Conservation (phyloP, 2,113 vertebrate genomes). For the Nothobranchius furzeri region DNA sequence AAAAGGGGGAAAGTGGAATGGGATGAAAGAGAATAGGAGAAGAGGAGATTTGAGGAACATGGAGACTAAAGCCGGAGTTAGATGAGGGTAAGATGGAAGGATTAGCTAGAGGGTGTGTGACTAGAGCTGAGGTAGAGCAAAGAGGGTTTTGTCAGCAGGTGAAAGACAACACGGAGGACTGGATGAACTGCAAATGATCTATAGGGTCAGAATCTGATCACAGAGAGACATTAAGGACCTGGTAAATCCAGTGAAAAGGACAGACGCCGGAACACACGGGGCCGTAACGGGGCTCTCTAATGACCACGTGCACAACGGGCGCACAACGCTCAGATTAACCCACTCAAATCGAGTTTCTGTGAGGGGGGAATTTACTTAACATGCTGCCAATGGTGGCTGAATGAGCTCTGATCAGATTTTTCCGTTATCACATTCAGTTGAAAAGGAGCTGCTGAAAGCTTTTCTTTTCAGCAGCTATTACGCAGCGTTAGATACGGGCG, state of each 20-base stretch:
- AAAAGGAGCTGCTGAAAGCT: slow-evolving; percentile 73
- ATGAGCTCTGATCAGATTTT: slow-evolving; percentile 74
- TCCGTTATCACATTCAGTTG: slow-evolving; percentile 73
- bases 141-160: slow-evolving; percentile 63
- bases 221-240: slow-evolving; percentile 21
- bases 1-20: not conserved
- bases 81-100: slow-evolving; percentile 53
- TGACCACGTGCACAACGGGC: slow-evolving; percentile 41
- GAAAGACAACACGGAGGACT: slow-evolving; percentile 54
- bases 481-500: slow-evolving; percentile 60
- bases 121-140: slow-evolving; percentile 31
- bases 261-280: slow-evolving; percentile 33
- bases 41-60: slow-evolving; percentile 51
- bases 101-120: slow-evolving; percentile 45
- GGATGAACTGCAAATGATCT: slow-evolving; percentile 51
- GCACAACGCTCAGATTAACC: slow-evolving; percentile 68
- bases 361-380: slow-evolving; percentile 76
- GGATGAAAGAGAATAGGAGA: slow-evolving; percentile 29
- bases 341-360: slow-evolving; percentile 72
- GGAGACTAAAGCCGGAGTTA: slow-evolving; percentile 33
- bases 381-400: slow-evolving; percentile 66
- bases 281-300: slow-evolving; percentile 38
- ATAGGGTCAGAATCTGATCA: slow-evolving; percentile 47
- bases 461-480: slow-evolving; percentile 70
- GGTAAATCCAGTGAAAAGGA: slow-evolving; percentile 23